phyloP scores from a whole-genome alignment of 1,140 invertebrate species.

The Drosophila erecta region DNA sequence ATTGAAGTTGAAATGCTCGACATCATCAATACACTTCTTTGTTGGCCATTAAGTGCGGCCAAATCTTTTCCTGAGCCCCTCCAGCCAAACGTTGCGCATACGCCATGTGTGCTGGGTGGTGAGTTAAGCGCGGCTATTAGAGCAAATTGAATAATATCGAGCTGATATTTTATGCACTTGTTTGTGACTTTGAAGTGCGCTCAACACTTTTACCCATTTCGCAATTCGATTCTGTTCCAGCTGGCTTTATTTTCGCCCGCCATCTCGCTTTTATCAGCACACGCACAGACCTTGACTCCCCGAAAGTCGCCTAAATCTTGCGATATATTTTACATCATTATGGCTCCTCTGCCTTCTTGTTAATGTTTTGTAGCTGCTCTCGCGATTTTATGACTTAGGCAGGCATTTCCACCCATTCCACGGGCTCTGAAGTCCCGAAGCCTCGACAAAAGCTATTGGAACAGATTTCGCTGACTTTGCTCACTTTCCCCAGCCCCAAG shows the following conservation, averaged over 20 bases:
- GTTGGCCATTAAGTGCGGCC: conserved; percentile 37
- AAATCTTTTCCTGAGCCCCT: conserved; percentile 34
- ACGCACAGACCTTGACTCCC: conserved; percentile 60
- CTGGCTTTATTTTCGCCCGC: conserved; percentile 20
- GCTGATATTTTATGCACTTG: conserved; percentile 76
- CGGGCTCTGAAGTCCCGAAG: not conserved
- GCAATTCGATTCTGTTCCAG: conserved; percentile 25
- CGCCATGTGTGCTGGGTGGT: conserved; percentile 59
- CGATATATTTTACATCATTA: conserved; percentile 83
- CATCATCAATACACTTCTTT: conserved; percentile 75
- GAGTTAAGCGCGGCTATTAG: conserved; percentile 75
- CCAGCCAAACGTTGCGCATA: conserved; percentile 68
- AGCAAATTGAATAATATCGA: conserved; percentile 78
- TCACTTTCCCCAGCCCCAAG: conserved; percentile 40
- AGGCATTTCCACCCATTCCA: conserved; percentile 15
- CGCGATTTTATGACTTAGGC: conserved; percentile 79
- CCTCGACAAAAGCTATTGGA: conserved; percentile 55
- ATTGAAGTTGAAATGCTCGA: conserved; percentile 78
- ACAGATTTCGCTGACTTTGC: conserved; percentile 75
- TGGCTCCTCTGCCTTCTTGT: conserved; percentile 57
- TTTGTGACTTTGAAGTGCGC: conserved; percentile 77
- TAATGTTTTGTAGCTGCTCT: conserved; percentile 74
- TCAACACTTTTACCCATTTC: conserved; percentile 56
- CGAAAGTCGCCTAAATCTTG: conserved; percentile 68
- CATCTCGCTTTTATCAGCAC: conserved; percentile 70